Base-by-base conservation (phyloP, 1,140 invertebrate species). In the Globodera rostochiensis region DNA sequence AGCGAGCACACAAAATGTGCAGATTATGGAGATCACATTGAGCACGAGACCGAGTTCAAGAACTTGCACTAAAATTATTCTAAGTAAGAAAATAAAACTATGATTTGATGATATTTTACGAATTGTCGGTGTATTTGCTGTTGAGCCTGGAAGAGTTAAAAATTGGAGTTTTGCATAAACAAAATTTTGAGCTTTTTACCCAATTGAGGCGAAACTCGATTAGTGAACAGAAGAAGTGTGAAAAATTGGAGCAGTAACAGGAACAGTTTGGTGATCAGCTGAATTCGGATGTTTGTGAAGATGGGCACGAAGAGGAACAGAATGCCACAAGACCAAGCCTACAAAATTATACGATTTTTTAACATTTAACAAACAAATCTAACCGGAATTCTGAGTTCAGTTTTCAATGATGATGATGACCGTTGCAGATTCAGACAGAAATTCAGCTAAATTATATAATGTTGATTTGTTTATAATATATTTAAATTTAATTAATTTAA, bases 361-460 rank as follows among this genome's bases (percentile, higher is more conserved):
- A 71, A 73, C n/a, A 25, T 47, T 50, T 25, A 47, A 1, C 36
- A 53, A 69, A 60, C 13, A 5, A 15, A n/a, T 4, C 25, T 77
- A 36, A 78, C 76, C 64, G 82, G 82, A 15, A 83, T 47, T 77
- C 60, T 66, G 2, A 83, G 66, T 73, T 89, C 88, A 64, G 87
- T 87, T 74, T 86, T 87, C 11, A 89, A 64, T 8, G 88, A 80
- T 15, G 84, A 84, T 19, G 84, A 82, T 6, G 85, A 86, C 13
- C 88, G 82, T 81, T 89, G 87, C 21, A 89, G 78, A 73, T 89
- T 89, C 60, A 89, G 83, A 76, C 88, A 89, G 83, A 89, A 89
- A 53, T 89, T 87, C 3, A 88, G 69, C 77, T 87, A 49, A 77
- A 87, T 25, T 25, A 25, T 25, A 25, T 25, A 19, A 36, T 64